Base-by-base conservation (phyloP, 2,888 invertebrate species). In the Rhopalosiphum nymphaeae region DNA sequence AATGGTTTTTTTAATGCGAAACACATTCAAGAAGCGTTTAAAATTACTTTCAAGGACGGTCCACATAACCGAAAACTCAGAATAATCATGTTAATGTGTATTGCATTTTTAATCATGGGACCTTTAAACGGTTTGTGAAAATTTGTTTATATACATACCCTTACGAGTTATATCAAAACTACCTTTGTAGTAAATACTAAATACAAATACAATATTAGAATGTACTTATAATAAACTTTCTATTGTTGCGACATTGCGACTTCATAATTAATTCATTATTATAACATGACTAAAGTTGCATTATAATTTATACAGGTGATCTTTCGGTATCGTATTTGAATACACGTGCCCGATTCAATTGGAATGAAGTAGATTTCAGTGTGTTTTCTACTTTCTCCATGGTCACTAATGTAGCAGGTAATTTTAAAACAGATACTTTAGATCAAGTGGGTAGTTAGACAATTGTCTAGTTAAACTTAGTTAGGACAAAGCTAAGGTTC, bases 361-460 rank as follows among this genome's bases (percentile, higher is more conserved):
- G 98, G 98, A 97, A 98, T 95, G 98, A 98, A 96, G 97, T 98
- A 61, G 98, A 98, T 96, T 98, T 97, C 96, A 98, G 98, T 95
- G 97, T 98, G 96, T 98, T 97, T 95, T 98, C 98, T 44, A 98
- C 98, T 7, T 98, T 98, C 95, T 97, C 97, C 95, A 98, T 98
- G 97, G 96, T 98, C 95, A 98, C 98, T 94, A 98, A 97, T 95
- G 96, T 98, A 95, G 96, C 98, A 95, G 98, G 98, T 98, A 96
- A 97, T 96, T 95, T 91, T 13, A 86, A 49, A 86, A 16, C 16
- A 13, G 29, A n/a, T 9, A 36, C 1, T 78, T 78, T 78, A 9
- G 16, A 36, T 36, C 16, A 36, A 9, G 10, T 11, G 13, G 9
- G 1, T 67, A n/a, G 67, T 67, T 13, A 4, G 3, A 11, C 3